A percentile compares a stretch with the other conserved stretches of the same genome.
Conservation (phyloP, 2,888 invertebrate genomes). For the Euphydryas editha region DNA sequence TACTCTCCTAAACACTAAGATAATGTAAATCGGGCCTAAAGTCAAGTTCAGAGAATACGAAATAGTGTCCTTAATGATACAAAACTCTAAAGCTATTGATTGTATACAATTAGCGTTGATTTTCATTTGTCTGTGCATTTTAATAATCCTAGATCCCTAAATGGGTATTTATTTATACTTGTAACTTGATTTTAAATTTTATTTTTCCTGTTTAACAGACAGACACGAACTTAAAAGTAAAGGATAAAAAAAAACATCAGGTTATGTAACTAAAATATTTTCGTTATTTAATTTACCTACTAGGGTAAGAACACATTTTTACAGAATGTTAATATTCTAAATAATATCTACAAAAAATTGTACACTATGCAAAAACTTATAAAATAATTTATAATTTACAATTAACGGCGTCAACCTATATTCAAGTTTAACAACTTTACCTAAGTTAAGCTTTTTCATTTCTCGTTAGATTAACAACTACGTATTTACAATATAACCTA, state of each 20-base stretch:
- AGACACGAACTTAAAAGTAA: constrained; percentile 16
- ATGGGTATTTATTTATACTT: too few relatives aligned
- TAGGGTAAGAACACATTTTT: constrained; percentile 84
- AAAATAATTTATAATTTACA: constrained; percentile 77
- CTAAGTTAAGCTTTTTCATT: constrained; percentile 76
- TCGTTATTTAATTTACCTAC: constrained; percentile 85
- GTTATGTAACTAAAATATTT: constrained; percentile 83
- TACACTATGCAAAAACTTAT: constrained; percentile 82
- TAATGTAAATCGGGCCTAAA: too few relatives aligned
- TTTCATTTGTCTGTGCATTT: too few relatives aligned
- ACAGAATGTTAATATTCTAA: constrained; percentile 83
- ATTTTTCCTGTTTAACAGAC: too few relatives aligned
- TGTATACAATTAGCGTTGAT: too few relatives aligned
- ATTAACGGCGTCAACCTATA: constrained; percentile 79
- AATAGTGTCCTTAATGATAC: too few relatives aligned
- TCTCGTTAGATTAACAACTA: constrained; percentile 63
- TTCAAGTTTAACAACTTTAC: constrained; percentile 81
- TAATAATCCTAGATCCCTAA: too few relatives aligned
- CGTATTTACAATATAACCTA: constrained; percentile 74
- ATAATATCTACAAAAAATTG: constrained; percentile 82
- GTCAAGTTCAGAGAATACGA: too few relatives aligned
- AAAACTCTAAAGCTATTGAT: too few relatives aligned
- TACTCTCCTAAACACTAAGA: too few relatives aligned
- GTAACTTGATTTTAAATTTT: too few relatives aligned
- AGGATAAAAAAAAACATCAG: constrained; percentile 59